phyloP scores from a whole-genome alignment of 2,888 invertebrate species.

The Pimpla rufipes region DNA sequence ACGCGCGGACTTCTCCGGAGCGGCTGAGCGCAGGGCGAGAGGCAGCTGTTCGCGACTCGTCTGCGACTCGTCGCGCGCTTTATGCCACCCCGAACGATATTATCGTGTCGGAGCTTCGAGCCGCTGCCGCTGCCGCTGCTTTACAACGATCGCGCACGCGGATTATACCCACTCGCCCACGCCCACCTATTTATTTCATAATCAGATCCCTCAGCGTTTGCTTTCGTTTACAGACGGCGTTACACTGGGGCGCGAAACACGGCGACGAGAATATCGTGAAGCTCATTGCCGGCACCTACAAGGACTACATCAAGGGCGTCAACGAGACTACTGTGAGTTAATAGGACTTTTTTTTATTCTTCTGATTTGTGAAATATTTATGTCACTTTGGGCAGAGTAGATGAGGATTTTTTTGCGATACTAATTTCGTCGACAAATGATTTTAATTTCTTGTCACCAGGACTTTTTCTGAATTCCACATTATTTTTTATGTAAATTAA shows the following conservation, averaged over 20 bases:
- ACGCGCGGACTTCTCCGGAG: slow-evolving; percentile 66
- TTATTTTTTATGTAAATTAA: no score
- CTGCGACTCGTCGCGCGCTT: slow-evolving; percentile 65
- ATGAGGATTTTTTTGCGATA: no score
- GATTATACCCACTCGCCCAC: slow-evolving; percentile 58
- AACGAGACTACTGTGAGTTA: slow-evolving; percentile 94
- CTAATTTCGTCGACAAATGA: no score
- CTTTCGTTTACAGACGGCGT: slow-evolving; percentile 91
- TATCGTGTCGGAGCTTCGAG: slow-evolving; percentile 19
- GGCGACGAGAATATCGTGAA: slow-evolving; percentile 97
- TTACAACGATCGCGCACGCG: slow-evolving; percentile 38
- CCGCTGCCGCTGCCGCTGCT: neutral
- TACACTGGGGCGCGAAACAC: slow-evolving; percentile 98
- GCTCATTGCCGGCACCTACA: slow-evolving; percentile 94
- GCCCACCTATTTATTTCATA: slow-evolving; percentile 46
- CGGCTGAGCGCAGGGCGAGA: slow-evolving; percentile 37
- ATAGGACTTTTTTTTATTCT: neutral
- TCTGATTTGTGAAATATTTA: neutral
- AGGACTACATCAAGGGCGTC: slow-evolving; percentile 89
- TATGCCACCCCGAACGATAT: slow-evolving; percentile 45
- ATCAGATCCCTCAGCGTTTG: slow-evolving; percentile 20
- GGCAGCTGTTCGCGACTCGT: slow-evolving; percentile 83
- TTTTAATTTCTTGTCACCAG: no score
- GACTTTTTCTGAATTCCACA: no score
- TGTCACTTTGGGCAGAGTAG: no score